Conservation (phyloP, 1,140 invertebrate genomes). For the Saxidomus purpurata region DNA sequence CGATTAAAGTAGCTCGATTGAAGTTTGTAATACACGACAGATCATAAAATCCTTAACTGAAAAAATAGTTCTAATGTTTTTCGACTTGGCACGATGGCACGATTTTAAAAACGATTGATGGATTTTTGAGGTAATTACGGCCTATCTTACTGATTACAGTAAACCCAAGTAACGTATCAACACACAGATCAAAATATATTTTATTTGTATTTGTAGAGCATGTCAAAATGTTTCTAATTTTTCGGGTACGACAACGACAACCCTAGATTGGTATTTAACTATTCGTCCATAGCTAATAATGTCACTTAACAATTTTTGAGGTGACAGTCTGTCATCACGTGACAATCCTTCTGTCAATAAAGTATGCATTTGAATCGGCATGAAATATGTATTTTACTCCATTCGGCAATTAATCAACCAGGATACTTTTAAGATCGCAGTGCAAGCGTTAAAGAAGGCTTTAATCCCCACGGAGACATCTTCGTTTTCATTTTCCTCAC, state of each 20-base stretch:
- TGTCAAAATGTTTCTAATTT: constrained; percentile 5
- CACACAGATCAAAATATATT: constrained; percentile 12
- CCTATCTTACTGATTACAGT: neutral
- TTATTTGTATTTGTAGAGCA: neutral
- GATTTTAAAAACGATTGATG: neutral
- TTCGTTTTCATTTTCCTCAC: neutral
- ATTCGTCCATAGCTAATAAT: neutral
- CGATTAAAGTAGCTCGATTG: no score
- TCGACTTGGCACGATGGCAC: neutral
- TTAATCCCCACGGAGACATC: neutral
- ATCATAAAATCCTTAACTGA: no score
- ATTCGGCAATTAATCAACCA: constrained; percentile 14
- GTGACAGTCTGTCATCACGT: constrained; percentile 45
- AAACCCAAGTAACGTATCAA: neutral
- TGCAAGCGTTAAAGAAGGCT: neutral
- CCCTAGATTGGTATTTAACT: neutral
- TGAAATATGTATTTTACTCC: constrained; percentile 32
- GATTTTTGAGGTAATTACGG: neutral
- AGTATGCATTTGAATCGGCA: constrained; percentile 35
- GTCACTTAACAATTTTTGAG: constrained; percentile 34
- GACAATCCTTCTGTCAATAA: constrained; percentile 38
- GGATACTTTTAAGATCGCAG: neutral
- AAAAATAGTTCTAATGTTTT: neutral
- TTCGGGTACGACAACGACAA: constrained; percentile 1
- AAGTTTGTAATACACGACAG: no score